Conservation (phyloP, 1,140 invertebrate genomes). For the Reticulitermes speratus region DNA sequence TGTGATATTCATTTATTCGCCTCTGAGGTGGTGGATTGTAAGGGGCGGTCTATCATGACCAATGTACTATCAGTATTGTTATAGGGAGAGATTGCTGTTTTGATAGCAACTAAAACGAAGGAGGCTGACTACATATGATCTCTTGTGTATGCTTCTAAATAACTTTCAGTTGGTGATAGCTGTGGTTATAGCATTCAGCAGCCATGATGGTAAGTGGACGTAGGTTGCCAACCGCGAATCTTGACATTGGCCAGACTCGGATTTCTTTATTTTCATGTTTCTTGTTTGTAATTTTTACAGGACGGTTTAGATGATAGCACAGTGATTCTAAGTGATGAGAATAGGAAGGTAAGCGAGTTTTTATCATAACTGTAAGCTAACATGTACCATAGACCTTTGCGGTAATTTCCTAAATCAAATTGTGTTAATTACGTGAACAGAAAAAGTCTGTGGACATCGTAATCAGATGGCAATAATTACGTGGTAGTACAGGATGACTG, state of each 20-base stretch:
- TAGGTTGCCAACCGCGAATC: background rate
- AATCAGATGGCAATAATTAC: background rate
- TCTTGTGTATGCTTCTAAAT: background rate
- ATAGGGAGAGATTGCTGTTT: background rate
- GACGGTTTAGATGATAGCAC: conserved; percentile 31
- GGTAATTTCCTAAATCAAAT: background rate
- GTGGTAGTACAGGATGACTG: background rate
- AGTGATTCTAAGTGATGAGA: conserved; percentile 30
- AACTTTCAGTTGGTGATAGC: background rate
- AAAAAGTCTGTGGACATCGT: background rate
- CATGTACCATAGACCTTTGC: too few species aligned
- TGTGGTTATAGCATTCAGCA: background rate
- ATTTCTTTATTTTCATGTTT: background rate
- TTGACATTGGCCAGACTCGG: background rate
- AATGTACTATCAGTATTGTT: background rate
- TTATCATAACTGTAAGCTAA: background rate
- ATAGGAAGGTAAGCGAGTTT: conserved; percentile 27
- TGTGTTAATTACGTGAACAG: too few species aligned
- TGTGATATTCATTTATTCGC: background rate
- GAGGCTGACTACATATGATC: background rate
- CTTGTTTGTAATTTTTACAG: conserved; percentile 20
- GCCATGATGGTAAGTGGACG: conserved; percentile 24
- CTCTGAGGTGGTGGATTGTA: background rate
- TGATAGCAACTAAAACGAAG: background rate
- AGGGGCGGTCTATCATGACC: background rate